Evolutionary conservation across 2,888 invertebrate species (phyloP).

Genomic region (Caenorhabditis becei): DNA sequence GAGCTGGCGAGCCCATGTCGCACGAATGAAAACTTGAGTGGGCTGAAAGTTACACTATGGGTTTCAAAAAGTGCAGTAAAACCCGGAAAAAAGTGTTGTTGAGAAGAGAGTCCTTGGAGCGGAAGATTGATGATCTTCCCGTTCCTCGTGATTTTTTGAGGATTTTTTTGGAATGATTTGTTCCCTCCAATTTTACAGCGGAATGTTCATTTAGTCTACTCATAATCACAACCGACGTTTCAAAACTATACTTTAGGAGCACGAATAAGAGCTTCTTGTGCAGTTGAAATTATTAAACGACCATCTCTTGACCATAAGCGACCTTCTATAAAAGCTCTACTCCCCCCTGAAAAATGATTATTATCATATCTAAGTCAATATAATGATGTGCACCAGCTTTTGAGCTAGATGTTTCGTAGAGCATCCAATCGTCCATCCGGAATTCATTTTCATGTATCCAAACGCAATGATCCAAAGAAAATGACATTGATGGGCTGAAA

Average conservation of each 20-base stretch:
- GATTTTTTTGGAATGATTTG: conserved; percentile 1
- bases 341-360: conserved; percentile 29
- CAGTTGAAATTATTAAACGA: conserved; percentile 70
- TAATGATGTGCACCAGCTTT: conserved; percentile 62
- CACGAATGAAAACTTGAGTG: conserved; percentile 13
- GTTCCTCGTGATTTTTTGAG: too few species aligned
- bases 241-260: conserved; percentile 39
- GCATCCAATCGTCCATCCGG: conserved; percentile 75
- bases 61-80: conserved; percentile 29
- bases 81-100: not conserved
- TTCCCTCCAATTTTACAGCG: not conserved
- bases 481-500: conserved; percentile 73
- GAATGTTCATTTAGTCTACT: not conserved
- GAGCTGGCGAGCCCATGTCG: not conserved
- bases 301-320: conserved; percentile 75
- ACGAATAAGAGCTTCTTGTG: conserved; percentile 68
- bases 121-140: conserved; percentile 19
- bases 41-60: conserved; percentile 6
- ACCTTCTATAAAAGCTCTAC: conserved; percentile 73
- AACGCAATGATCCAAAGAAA: conserved; percentile 74
- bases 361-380: not conserved
- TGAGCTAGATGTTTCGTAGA: conserved; percentile 73
- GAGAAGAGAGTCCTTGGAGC: not conserved
- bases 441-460: conserved; percentile 74
- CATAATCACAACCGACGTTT: not conserved